Percentiles rank a stretch among this genome's conserved stretches.
phyloP scores from a whole-genome alignment of 2,888 invertebrate genomes.

The Synanthedon formicaeformis region DNA sequence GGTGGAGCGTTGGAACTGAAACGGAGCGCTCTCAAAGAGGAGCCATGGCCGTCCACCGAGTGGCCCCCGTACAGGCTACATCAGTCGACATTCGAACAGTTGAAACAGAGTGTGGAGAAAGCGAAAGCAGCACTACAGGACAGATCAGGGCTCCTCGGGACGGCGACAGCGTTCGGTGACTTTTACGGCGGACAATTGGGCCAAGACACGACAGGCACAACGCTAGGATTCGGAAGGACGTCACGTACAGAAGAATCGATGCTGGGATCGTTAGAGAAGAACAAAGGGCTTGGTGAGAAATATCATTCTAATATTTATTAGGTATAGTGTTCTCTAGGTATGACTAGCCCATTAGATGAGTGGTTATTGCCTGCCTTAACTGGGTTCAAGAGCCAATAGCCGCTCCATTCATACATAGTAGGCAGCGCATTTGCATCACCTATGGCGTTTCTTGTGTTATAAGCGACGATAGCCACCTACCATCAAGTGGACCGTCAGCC shows the following conservation, averaged over 20 bases:
- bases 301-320: neutral
- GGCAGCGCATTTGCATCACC: too few relatives aligned
- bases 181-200: slow-evolving; percentile 70
- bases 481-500: too few relatives aligned
- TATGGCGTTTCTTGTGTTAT: too few relatives aligned
- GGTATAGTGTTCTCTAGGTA: too few relatives aligned
- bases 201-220: slow-evolving; percentile 40
- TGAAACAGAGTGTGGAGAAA: slow-evolving; percentile 91
- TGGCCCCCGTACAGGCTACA: slow-evolving; percentile 85
- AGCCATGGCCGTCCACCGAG: slow-evolving; percentile 73
- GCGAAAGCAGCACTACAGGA: slow-evolving; percentile 89
- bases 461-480: too few relatives aligned
- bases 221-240: slow-evolving; percentile 48
- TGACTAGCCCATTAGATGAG: too few relatives aligned
- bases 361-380: too few relatives aligned
- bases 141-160: slow-evolving; percentile 75
- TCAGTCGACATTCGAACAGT: slow-evolving; percentile 89
- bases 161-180: slow-evolving; percentile 80
- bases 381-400: too few relatives aligned
- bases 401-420: too few relatives aligned
- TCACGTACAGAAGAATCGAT: slow-evolving; percentile 52
- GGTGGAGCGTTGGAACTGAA: slow-evolving; percentile 85
- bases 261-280: slow-evolving; percentile 56
- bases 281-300: slow-evolving; percentile 51
- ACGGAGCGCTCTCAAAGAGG: slow-evolving; percentile 72